Evolutionary conservation across 2,797 vertebrate genomes (phyloP).

Genomic region (Tadarida brasiliensis): DNA sequence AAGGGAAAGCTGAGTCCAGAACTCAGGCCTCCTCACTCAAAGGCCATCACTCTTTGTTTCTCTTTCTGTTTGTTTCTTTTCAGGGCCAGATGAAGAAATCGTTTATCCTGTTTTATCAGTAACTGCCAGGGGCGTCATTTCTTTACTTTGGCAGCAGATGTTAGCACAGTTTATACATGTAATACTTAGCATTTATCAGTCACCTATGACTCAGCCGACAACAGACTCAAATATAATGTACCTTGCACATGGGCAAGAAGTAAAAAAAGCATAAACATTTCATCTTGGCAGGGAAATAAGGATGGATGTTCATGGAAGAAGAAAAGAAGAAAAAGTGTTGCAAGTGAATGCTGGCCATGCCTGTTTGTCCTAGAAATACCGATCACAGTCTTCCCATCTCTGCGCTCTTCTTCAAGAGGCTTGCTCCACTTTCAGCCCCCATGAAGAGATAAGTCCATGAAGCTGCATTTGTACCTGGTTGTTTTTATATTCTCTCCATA

Average conservation of each 20-base stretch:
- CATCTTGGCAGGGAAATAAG: background rate
- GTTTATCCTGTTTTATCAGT: background rate
- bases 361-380: background rate
- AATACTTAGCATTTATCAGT: background rate
- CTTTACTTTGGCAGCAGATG: conserved; percentile 3
- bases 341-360: background rate
- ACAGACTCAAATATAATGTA: conserved; percentile 13
- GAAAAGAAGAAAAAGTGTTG: background rate
- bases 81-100: background rate
- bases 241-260: background rate
- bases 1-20: background rate
- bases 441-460: background rate
- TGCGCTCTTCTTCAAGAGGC: background rate
- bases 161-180: background rate
- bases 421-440: background rate
- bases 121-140: background rate
- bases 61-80: background rate
- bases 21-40: background rate
- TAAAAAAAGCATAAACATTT: background rate
- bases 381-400: background rate
- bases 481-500: background rate
- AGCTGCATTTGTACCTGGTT: background rate
- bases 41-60: background rate
- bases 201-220: background rate
- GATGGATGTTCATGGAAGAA: background rate